Conservation (phyloP, 2,888 invertebrate genomes). For the Morpho achilles region DNA sequence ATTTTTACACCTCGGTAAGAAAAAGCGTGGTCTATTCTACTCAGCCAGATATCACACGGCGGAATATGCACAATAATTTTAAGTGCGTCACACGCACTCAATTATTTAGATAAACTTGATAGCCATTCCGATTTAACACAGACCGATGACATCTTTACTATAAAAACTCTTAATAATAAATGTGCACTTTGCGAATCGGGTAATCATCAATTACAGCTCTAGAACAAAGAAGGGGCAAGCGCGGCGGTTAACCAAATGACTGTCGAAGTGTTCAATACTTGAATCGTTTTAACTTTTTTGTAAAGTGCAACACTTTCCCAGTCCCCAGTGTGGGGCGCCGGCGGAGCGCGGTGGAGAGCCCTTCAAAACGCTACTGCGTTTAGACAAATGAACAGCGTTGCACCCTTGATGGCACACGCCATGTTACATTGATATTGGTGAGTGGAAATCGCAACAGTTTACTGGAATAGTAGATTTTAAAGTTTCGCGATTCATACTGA, state of each 20-base stretch:
- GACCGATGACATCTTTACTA: too few relatives aligned
- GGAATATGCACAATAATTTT: too few relatives aligned
- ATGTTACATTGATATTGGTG: constrained; percentile 31
- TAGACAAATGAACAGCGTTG: constrained; percentile 76
- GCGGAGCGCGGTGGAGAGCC: constrained; percentile 40
- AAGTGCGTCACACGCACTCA: too few relatives aligned
- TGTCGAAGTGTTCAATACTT: constrained; percentile 42
- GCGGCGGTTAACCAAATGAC: constrained; percentile 48
- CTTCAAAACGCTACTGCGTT: constrained; percentile 68
- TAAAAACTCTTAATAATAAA: background rate
- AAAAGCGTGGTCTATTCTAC: too few relatives aligned
- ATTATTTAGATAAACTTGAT: too few relatives aligned
- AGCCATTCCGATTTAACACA: too few relatives aligned
- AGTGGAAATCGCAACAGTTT: constrained; percentile 1
- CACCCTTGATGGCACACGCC: constrained; percentile 63
- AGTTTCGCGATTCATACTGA: background rate
- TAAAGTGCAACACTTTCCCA: constrained; percentile 78
- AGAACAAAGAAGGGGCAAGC: constrained; percentile 47
- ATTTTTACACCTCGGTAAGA: too few relatives aligned
- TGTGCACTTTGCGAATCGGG: constrained; percentile 34
- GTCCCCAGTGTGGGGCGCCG: constrained; percentile 37
- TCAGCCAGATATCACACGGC: too few relatives aligned
- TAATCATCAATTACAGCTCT: constrained; percentile 34
- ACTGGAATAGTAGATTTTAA: background rate
- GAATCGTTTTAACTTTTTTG: constrained; percentile 69